Conservation (phyloP, 1,140 invertebrate genomes). For the Pteromalus puparum region DNA sequence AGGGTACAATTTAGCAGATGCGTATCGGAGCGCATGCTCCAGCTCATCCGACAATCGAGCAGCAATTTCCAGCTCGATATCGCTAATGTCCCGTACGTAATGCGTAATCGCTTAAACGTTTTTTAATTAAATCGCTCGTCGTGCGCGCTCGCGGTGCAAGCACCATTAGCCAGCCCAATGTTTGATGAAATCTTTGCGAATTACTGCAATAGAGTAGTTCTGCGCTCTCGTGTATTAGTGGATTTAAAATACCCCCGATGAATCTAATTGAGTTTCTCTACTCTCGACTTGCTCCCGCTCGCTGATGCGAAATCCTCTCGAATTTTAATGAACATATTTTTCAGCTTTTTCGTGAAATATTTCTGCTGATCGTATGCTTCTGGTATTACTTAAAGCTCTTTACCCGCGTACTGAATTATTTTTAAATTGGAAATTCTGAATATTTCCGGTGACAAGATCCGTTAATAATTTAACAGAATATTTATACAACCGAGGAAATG, state of each 20-base stretch:
- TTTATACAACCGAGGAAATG: too few relatives aligned
- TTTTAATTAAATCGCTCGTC: slow-evolving; percentile 18
- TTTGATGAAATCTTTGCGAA: neutral
- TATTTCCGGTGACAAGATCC: too few relatives aligned
- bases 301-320: too few relatives aligned
- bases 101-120: slow-evolving; percentile 7
- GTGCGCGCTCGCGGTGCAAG: neutral
- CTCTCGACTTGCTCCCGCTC: too few relatives aligned
- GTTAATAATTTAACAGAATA: too few relatives aligned
- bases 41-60: neutral
- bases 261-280: neutral
- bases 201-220: neutral
- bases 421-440: too few relatives aligned
- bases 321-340: too few relatives aligned
- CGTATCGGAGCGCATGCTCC: neutral
- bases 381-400: too few relatives aligned
- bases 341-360: neutral
- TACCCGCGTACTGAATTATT: too few relatives aligned
- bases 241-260: neutral
- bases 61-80: slow-evolving; percentile 18
- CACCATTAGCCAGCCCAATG: neutral
- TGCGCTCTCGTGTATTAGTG: neutral
- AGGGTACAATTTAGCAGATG: neutral
- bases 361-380: too few relatives aligned
- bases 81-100: slow-evolving; percentile 14